Base-by-base conservation (phyloP, 2,888 invertebrate species). In the Dryobota labecula region DNA sequence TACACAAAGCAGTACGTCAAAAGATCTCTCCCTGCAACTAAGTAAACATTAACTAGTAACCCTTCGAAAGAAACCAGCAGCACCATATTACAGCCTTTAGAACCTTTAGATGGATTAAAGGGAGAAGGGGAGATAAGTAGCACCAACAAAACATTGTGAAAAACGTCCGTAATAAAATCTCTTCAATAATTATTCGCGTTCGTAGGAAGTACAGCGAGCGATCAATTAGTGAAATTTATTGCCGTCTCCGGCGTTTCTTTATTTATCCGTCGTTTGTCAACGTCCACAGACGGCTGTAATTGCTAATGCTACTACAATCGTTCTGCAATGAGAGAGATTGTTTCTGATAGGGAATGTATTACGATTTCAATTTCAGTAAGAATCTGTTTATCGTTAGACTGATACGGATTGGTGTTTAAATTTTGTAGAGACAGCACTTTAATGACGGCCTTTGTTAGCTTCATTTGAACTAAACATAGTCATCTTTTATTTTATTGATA, bases 251-350 rank as follows among this genome's bases (percentile, higher is more conserved):
- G 82, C 82, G 80, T 87, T 86, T 86, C 84, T 88, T 90, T 90
- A 84, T 88, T 86, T 88, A 84, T 84, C 67, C 71, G 68, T 86
- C 89, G 84, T 90, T 89, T 88, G 78, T 90, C 89, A 87, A 77
- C 76, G 87, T 88, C 88, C 51, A 66, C 70, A 67, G 74, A 70
- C 45, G 83, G 58, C 60, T 67, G 86, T 78, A 73, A 85, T 84
- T 79, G 81, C 77, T 73, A 74, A 79, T 78, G 75, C 33, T 80
- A 61, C 57, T 73, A 70, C 66, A 69, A 76, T 73, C 62, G 61
- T 70, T 57, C 57, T 33, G 61, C 62, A 54, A 43, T 15, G 61
- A 51, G 58, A 67, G 51, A 9, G 41, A 66, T 77, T 45, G 58
- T 63, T 33, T 64, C 45, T 47, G 51, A 57, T 62, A 11, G 36